Conservation (phyloP, 2,113 vertebrate genomes). For the Cryptotis parvus region DNA sequence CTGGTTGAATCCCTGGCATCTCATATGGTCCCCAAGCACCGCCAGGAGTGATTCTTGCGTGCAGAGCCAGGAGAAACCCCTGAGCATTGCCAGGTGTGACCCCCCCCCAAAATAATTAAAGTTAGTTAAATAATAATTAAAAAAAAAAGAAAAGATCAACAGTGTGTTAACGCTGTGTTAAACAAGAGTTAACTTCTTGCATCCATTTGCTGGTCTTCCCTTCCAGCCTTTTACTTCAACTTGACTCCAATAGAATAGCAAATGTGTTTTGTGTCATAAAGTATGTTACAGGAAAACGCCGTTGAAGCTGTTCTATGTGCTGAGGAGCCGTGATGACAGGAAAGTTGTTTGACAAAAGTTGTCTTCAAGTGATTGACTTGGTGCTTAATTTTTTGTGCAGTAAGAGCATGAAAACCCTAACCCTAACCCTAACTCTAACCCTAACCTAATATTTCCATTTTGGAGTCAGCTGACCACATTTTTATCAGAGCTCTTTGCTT, state of each 20-base stretch:
- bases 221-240: not conserved
- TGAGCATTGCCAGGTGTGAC: too few species aligned
- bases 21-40: too few species aligned
- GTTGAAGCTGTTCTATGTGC: not conserved
- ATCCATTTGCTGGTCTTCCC: not conserved
- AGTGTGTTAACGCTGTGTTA: not conserved
- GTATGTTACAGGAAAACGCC: not conserved
- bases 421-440: too few species aligned
- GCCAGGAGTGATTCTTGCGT: too few species aligned
- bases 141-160: not conserved
- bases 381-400: not conserved
- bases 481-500: conserved; percentile 9
- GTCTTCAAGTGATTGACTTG: not conserved
- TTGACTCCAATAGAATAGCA: not conserved
- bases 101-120: too few species aligned
- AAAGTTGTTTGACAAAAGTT: not conserved
- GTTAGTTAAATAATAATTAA: too few species aligned
- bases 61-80: too few species aligned
- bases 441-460: not conserved
- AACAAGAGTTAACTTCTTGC: not conserved
- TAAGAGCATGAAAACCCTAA: not conserved
- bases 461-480: not conserved
- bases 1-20: too few species aligned
- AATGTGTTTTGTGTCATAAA: not conserved
- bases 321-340: not conserved